These are phyloP conservation scores for Pachypanchax playfairii DNA, from an alignment of 2,113 vertebrate genomes.

Conservation along the genomic window DNA sequence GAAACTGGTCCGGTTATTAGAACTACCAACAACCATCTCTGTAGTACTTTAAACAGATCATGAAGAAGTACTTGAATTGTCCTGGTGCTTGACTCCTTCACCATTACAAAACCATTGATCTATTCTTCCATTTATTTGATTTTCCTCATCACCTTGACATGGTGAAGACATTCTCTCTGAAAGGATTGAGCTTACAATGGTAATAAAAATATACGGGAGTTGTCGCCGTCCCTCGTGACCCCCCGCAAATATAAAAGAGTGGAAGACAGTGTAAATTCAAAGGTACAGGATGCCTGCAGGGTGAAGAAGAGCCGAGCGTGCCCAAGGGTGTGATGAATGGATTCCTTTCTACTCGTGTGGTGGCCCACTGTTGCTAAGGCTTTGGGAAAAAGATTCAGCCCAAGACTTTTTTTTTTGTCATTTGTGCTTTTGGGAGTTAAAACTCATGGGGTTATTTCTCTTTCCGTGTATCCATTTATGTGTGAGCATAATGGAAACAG, in stretches of 20 bases:
- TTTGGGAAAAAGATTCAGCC: slow-evolving; percentile 29
- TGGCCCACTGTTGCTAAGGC: slow-evolving; percentile 47
- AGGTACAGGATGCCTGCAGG: slow-evolving; percentile 46
- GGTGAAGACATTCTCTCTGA: background rate
- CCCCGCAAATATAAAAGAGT: slow-evolving; percentile 32
- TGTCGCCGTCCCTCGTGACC: slow-evolving; percentile 22
- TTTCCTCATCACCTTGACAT: slow-evolving; percentile 28
- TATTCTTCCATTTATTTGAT: background rate
- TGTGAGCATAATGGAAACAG: slow-evolving; percentile 7
- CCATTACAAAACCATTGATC: slow-evolving; percentile 1
- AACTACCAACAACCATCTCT: too few relatives aligned
- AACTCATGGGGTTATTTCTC: slow-evolving; percentile 13
- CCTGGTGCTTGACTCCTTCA: background rate
- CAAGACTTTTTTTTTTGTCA: slow-evolving; percentile 19
- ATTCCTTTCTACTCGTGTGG: slow-evolving; percentile 37
- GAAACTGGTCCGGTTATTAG: too few relatives aligned
- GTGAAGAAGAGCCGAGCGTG: slow-evolving; percentile 30
- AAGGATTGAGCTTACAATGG: slow-evolving; percentile 13
- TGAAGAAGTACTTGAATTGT: too few relatives aligned
- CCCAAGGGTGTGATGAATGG: slow-evolving; percentile 53
- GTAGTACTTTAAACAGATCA: too few relatives aligned
- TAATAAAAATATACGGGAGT: slow-evolving; percentile 24
- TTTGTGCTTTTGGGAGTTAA: slow-evolving; percentile 15
- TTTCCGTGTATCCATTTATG: slow-evolving; percentile 18
- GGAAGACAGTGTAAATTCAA: slow-evolving; percentile 45